Evolutionary conservation across 2,797 vertebrate genomes (phyloP).

Genomic region (Peromyscus eremicus): DNA sequence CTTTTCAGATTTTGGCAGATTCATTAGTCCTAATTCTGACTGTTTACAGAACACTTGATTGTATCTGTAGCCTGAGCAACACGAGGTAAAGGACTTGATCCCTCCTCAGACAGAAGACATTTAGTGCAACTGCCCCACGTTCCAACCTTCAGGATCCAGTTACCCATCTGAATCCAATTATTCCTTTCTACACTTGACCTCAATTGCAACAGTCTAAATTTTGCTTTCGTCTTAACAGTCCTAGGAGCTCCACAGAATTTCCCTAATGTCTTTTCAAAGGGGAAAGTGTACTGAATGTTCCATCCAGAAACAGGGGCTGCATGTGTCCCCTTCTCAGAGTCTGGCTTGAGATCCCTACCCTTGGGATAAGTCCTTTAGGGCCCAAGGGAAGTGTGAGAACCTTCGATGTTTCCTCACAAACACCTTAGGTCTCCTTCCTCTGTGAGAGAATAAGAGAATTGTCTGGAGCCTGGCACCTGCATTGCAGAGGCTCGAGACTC

Average conservation of each 20-base stretch:
- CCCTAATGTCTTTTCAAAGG: not conserved
- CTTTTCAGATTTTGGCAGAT: not conserved
- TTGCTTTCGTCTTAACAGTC: not conserved
- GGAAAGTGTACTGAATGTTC: not conserved
- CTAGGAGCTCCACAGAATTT: not conserved
- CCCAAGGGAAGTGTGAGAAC: not conserved
- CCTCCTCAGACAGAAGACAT: not conserved
- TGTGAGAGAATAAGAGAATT: not conserved
- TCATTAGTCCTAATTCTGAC: not conserved
- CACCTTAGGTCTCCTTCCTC: not conserved
- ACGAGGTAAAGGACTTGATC: not conserved
- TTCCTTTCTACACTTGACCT: not conserved
- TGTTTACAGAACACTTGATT: not conserved
- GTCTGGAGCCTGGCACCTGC: not conserved
- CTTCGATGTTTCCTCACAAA: not conserved
- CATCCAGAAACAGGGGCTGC: not conserved
- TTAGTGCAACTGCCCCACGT: not conserved
- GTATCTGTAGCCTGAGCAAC: not conserved
- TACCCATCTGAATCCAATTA: not conserved
- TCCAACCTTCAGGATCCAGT: not conserved
- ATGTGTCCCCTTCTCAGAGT: not conserved
- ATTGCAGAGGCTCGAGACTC: not conserved
- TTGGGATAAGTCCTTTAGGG: not conserved
- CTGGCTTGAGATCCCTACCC: not conserved
- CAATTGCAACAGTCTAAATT: not conserved